phyloP scores from a whole-genome alignment of 2,888 invertebrate species.

The Isotomurus palustris region DNA sequence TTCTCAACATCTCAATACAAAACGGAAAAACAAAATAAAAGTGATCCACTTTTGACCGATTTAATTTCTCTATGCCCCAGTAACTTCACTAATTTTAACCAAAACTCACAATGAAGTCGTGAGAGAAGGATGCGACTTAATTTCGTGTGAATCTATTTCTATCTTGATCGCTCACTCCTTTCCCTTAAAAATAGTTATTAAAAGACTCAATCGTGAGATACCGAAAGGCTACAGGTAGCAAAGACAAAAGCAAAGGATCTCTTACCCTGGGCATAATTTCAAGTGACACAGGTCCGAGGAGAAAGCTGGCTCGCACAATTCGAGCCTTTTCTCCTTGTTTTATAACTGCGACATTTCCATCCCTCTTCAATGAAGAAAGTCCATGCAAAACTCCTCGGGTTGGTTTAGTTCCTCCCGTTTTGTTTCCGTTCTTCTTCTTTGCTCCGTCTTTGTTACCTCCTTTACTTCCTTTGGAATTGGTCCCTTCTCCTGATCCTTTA shows the following conservation, averaged over 20 bases:
- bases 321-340: constrained; percentile 32
- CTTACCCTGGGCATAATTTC: constrained; percentile 42
- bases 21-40: too few species aligned
- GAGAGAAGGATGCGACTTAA: too few species aligned
- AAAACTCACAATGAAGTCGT: neutral
- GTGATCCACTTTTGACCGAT: neutral
- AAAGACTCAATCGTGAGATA: neutral
- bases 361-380: constrained; percentile 35
- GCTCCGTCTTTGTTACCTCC: neutral
- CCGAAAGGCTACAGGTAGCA: too few species aligned
- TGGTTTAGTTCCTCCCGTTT: constrained; percentile 14
- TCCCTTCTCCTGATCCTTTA: neutral
- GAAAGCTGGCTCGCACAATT: constrained; percentile 37
- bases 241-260: neutral
- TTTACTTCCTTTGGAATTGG: constrained; percentile 1
- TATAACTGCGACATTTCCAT: constrained; percentile 42
- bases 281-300: constrained; percentile 42
- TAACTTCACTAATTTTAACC: constrained; percentile 1
- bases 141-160: too few species aligned
- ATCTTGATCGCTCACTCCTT: too few species aligned
- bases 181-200: neutral
- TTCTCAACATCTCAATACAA: too few species aligned
- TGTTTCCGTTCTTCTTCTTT: constrained; percentile 8
- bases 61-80: constrained; percentile 2
- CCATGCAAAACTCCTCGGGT: constrained; percentile 43